Evolutionary conservation across 92 coral and sea anemone species (phyloP).

Genomic region (Anthopleura xanthogrammica): DNA sequence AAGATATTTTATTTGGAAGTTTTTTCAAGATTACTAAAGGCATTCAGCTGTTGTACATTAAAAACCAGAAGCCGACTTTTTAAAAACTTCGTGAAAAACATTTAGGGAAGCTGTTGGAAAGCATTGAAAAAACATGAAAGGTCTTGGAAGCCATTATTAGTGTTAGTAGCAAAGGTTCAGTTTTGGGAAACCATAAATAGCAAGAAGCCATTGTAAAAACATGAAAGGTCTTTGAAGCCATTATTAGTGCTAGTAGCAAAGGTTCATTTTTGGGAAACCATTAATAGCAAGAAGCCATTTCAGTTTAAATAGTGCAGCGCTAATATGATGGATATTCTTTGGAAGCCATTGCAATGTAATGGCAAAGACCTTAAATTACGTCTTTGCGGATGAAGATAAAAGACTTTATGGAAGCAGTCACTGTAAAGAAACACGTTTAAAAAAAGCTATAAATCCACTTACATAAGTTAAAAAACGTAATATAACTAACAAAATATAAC

Average conservation of each 20-base stretch:
- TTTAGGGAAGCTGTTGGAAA: too few relatives aligned
- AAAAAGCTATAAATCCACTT: background rate
- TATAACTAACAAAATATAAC: background rate
- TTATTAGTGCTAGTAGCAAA: background rate
- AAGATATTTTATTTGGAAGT: background rate
- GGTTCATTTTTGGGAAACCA: background rate
- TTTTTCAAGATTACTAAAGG: background rate
- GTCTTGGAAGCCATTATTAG: too few relatives aligned
- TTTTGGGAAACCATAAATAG: background rate
- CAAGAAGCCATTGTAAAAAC: background rate
- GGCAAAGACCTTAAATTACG: background rate
- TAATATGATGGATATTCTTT: background rate
- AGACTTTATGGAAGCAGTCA: background rate
- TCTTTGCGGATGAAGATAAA: too few relatives aligned
- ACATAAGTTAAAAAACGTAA: background rate
- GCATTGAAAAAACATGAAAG: too few relatives aligned
- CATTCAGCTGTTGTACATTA: background rate
- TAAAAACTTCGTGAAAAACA: too few relatives aligned
- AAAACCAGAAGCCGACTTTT: background rate
- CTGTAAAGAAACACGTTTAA: background rate
- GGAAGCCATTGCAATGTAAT: conserved; percentile 1
- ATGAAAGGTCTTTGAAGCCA: too few relatives aligned
- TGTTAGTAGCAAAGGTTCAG: background rate
- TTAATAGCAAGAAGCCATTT: background rate
- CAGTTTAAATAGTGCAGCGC: background rate